Conservation (phyloP, 1,140 invertebrate species). For the Pseudomyrmex gracilis region DNA sequence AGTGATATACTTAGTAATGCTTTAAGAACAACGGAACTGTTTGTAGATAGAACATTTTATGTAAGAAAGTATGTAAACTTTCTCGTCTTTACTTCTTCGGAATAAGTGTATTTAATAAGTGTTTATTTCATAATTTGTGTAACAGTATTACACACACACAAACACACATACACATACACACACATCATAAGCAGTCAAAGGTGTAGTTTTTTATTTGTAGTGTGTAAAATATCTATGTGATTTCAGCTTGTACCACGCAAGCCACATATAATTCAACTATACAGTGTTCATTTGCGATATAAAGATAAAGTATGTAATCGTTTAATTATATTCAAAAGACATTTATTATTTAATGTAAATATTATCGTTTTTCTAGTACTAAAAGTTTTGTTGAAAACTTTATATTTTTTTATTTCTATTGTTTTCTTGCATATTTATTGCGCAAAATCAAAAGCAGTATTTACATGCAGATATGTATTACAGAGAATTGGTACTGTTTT, state of each 20-base stretch:
- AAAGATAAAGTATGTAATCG: background rate
- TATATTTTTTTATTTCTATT: background rate
- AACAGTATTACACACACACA: too few relatives aligned
- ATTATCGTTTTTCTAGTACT: background rate
- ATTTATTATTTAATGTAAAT: too few relatives aligned
- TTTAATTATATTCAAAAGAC: too few relatives aligned
- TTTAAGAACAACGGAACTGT: background rate
- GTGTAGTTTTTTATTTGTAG: too few relatives aligned
- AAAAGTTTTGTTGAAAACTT: background rate
- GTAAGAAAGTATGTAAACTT: background rate
- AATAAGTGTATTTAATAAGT: too few relatives aligned
- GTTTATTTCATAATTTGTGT: too few relatives aligned
- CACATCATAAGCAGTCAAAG: too few relatives aligned
- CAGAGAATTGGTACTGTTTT: background rate
- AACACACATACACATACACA: too few relatives aligned
- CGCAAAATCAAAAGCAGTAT: too few relatives aligned
- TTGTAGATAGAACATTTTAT: background rate
- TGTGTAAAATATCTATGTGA: too few relatives aligned
- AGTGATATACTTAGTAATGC: slow-evolving; percentile 7
- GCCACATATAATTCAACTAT: slow-evolving; percentile 4
- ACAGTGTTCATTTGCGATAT: background rate
- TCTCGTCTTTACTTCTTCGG: background rate
- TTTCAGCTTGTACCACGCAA: slow-evolving; percentile 1
- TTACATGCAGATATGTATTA: background rate
- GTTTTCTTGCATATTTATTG: too few relatives aligned